phyloP scores from a whole-genome alignment of 2,797 vertebrate genomes.

The Sebastes jordani region DNA sequence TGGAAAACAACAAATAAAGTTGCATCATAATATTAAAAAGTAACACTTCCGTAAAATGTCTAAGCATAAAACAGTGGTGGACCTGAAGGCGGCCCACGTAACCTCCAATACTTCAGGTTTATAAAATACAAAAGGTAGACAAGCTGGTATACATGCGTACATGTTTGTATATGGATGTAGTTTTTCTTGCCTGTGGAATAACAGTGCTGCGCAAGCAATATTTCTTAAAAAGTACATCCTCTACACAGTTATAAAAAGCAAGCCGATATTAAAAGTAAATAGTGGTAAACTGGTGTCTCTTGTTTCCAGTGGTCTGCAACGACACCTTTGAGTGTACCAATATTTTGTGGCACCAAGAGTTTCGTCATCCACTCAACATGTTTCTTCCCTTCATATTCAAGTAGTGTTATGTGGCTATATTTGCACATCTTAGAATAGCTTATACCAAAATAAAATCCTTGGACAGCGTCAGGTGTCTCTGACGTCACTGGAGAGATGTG shows the following conservation, averaged over 20 bases:
- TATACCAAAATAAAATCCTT: slow-evolving; percentile 81
- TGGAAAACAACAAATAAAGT: slow-evolving; percentile 65
- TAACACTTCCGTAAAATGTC: slow-evolving; percentile 81
- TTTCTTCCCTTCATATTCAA: slow-evolving; percentile 84
- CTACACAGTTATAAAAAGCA: slow-evolving; percentile 76
- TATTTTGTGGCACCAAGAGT: slow-evolving; percentile 76
- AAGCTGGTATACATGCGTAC: slow-evolving; percentile 76
- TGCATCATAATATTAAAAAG: slow-evolving; percentile 69
- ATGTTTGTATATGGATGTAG: slow-evolving; percentile 70
- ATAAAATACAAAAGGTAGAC: slow-evolving; percentile 78
- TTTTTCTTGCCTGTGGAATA: slow-evolving; percentile 74
- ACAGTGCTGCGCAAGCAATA: slow-evolving; percentile 76
- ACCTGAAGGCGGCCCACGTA: slow-evolving; percentile 69
- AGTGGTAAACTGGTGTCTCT: slow-evolving; percentile 79
- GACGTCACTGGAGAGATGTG: slow-evolving; percentile 62
- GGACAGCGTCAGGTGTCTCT: slow-evolving; percentile 68
- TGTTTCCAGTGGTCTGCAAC: slow-evolving; percentile 79
- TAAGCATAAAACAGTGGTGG: slow-evolving; percentile 72
- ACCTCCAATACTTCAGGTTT: slow-evolving; percentile 79
- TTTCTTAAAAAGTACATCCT: slow-evolving; percentile 74
- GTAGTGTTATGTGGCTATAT: slow-evolving; percentile 81
- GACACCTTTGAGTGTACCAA: slow-evolving; percentile 77
- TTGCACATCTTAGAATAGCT: slow-evolving; percentile 83
- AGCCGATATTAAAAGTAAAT: slow-evolving; percentile 78
- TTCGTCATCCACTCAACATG: slow-evolving; percentile 63